Percentiles rank a stretch among this genome's conserved stretches.
These are phyloP conservation scores for Ardeotis arabs DNA, from an alignment of 2,113 vertebrate genomes.

Conservation along the genomic window DNA sequence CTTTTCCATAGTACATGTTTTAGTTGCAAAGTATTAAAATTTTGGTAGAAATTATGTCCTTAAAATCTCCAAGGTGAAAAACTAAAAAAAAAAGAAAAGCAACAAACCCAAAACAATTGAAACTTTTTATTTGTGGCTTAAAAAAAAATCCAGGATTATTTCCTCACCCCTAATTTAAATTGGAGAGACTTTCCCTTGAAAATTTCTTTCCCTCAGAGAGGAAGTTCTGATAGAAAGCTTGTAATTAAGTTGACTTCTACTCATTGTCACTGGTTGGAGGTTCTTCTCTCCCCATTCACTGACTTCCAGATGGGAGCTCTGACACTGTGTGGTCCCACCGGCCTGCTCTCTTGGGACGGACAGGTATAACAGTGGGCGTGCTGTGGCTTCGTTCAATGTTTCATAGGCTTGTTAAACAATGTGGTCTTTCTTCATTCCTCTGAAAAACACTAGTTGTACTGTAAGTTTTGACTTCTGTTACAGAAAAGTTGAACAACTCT, in stretches of 20 bases:
- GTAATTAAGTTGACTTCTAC: not conserved
- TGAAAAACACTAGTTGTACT: not conserved
- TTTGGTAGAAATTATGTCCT: not conserved
- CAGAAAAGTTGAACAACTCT: not conserved
- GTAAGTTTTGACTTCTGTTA: not conserved
- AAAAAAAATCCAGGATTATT: not conserved
- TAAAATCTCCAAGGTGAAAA: not conserved
- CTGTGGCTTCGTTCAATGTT: not conserved
- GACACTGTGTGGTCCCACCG: fast-evolving
- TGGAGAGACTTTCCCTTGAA: not conserved
- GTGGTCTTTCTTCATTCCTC: not conserved
- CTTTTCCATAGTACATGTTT: not conserved
- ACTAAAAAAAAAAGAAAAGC: not conserved
- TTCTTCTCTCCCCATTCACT: not conserved
- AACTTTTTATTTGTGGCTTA: not conserved
- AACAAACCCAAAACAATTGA: not conserved
- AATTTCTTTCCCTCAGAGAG: not conserved
- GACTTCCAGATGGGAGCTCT: not conserved
- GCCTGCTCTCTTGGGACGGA: not conserved
- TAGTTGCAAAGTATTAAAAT: not conserved
- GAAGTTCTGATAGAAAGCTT: not conserved
- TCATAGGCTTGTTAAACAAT: not conserved
- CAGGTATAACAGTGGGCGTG: not conserved
- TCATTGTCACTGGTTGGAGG: not conserved
- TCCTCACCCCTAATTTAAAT: not conserved